Evolutionary conservation across 1,140 invertebrate species (phyloP), one percentile per base, ranked within the genome.

Genomic region (Brachionus koreanus): DNA sequence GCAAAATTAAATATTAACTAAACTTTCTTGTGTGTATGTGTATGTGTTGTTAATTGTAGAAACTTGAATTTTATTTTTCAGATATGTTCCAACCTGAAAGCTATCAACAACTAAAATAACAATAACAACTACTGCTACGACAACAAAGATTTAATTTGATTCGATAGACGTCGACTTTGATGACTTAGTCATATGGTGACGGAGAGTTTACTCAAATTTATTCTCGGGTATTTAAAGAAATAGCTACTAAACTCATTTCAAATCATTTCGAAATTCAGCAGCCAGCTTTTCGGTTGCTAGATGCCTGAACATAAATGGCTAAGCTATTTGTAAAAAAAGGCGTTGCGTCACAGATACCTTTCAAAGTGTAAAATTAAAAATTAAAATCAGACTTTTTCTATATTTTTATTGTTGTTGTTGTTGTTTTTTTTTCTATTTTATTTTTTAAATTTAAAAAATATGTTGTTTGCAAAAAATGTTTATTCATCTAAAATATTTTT

Each of bases 101-200:
- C 63, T 65, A 65, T 65, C 63, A 65, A 65, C 63, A 65, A 65
- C 63, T 57, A 57, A 57, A 57, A 57, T 57, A 65, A 65, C 63
- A 72, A 72, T 72, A 72, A 72, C 67, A 72, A 72, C 63, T 65
- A 65, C 63, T 65, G 63, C 63, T 65, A 65, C 63, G 63, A 65
- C 63, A 65, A 65, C 63, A 72, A 35, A 33, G 19, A 39, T 72
- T 72, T 72, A 23, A 39, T 72, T 72, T 39, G 67, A 72, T 72
- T 57, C 49, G 49, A 57, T 57, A 57, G 49, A 57, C 49, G 49
- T 57, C 49, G 49, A 57, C 49, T 57, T 57, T 39, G 67, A 72
- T 72, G 67, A 72, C 67, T 72, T 72, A 39, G 67, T 72, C 67
- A 72, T 72, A 72, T 72, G 67, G 67, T 72, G 67, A 72, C 67